These are phyloP conservation scores for Phrynocephalus vlangalii DNA, from an alignment of 2,797 vertebrate genomes.

Conservation along the genomic window DNA sequence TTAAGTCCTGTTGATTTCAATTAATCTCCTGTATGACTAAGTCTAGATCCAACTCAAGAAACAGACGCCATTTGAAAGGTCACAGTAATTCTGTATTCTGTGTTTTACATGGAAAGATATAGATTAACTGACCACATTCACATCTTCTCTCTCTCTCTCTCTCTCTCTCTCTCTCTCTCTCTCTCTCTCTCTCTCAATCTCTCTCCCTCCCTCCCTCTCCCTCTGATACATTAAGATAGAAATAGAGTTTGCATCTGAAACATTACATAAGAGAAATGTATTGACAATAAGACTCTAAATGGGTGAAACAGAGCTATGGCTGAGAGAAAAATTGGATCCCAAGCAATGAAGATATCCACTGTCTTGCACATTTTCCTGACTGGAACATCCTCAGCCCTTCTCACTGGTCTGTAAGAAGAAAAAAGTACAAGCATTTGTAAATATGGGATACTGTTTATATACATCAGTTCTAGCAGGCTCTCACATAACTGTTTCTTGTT, in stretches of 20 bases:
- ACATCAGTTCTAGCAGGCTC: neutral
- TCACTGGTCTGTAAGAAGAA: neutral
- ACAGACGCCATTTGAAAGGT: neutral
- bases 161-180: too few relatives aligned
- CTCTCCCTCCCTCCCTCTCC: too few relatives aligned
- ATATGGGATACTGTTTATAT: neutral
- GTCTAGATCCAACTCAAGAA: neutral
- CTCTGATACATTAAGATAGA: neutral
- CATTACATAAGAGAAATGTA: neutral
- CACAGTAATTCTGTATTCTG: neutral
- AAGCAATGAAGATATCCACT: neutral
- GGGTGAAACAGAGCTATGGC: neutral
- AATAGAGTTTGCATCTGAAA: neutral
- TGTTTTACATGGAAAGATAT: neutral
- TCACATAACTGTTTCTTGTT: slow-evolving; percentile 9
- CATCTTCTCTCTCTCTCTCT: too few relatives aligned
- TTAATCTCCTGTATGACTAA: neutral
- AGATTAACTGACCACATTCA: neutral
- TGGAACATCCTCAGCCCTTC: neutral
- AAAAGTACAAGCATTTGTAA: neutral
- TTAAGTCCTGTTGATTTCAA: neutral
- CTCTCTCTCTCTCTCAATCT: too few relatives aligned
- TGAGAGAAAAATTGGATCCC: neutral
- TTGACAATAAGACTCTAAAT: neutral
- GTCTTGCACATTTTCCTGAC: neutral